Conservation (phyloP, 2,888 invertebrate genomes). For the Stenolophus ochropezus region DNA sequence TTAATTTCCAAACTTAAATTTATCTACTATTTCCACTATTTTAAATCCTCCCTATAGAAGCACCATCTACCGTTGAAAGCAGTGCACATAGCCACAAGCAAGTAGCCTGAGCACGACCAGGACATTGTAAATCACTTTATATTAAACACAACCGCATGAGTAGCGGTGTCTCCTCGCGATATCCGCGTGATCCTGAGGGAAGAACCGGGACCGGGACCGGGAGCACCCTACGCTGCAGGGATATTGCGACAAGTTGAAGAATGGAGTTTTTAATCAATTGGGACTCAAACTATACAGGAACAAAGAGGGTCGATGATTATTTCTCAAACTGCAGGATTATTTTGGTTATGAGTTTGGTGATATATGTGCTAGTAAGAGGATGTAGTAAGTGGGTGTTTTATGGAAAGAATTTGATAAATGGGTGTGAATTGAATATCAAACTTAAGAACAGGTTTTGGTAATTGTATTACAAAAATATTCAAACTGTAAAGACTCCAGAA, state of each 20-base stretch:
- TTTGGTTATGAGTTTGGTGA: not conserved
- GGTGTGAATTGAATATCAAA: not conserved
- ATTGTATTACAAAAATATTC: too few species aligned
- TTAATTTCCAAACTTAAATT: too few species aligned
- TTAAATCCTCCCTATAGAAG: too few species aligned
- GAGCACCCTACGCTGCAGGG: conserved; percentile 9
- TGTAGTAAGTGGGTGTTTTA: not conserved
- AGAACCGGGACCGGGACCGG: not conserved
- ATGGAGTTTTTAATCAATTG: conserved; percentile 42
- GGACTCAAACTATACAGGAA: conserved; percentile 11
- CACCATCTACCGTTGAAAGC: not conserved
- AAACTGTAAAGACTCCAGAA: too few species aligned
- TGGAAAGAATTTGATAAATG: not conserved
- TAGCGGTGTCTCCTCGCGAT: not conserved
- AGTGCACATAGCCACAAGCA: not conserved
- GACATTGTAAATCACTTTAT: conserved; percentile 51
- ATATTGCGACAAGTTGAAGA: conserved; percentile 35
- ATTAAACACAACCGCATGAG: conserved; percentile 51
- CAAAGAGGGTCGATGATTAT: conserved; percentile 4
- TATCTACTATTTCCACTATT: too few species aligned
- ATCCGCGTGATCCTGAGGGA: conserved; percentile 1
- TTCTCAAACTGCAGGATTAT: conserved; percentile 4
- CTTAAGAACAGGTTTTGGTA: not conserved
- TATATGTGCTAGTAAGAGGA: not conserved
- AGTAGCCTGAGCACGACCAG: not conserved